These are phyloP conservation scores for Musca vetustissima DNA, from an alignment of 1,140 invertebrate species.

Conservation along the genomic window DNA sequence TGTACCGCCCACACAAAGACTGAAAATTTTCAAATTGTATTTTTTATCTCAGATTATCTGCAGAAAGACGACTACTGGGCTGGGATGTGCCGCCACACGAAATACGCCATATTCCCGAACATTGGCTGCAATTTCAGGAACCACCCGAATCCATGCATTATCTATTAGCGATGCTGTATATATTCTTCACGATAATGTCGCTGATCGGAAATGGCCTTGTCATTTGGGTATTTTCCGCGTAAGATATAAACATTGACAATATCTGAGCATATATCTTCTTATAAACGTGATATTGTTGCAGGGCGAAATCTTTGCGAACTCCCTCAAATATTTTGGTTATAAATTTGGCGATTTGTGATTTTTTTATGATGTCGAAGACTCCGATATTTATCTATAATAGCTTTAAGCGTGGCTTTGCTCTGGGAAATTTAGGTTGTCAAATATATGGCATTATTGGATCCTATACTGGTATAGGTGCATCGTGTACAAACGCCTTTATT, in stretches of 20 bases:
- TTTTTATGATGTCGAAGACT: constrained; percentile 87
- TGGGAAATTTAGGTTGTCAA: constrained; percentile 74
- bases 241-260: too few relatives aligned
- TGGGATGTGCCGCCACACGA: constrained; percentile 79
- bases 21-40: not conserved
- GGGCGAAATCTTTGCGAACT: constrained; percentile 80
- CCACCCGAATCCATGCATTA: constrained; percentile 83
- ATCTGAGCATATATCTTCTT: not conserved
- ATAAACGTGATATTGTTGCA: constrained; percentile 53
- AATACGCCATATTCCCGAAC: constrained; percentile 75
- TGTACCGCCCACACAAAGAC: too few relatives aligned
- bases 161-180: constrained; percentile 79
- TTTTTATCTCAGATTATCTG: constrained; percentile 28
- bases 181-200: constrained; percentile 75
- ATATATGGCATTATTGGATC: constrained; percentile 78
- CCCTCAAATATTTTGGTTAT: constrained; percentile 91
- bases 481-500: constrained; percentile 70
- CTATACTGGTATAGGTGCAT: constrained; percentile 79
- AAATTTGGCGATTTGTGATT: constrained; percentile 84
- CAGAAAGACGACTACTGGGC: constrained; percentile 63
- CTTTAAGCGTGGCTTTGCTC: constrained; percentile 74
- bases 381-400: constrained; percentile 69
- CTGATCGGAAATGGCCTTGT: constrained; percentile 85
- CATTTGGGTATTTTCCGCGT: constrained; percentile 78
- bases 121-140: constrained; percentile 79